phyloP scores from a whole-genome alignment of 35 echinoderm and acorn worm genomes.

The Ophioderma brevispina region DNA sequence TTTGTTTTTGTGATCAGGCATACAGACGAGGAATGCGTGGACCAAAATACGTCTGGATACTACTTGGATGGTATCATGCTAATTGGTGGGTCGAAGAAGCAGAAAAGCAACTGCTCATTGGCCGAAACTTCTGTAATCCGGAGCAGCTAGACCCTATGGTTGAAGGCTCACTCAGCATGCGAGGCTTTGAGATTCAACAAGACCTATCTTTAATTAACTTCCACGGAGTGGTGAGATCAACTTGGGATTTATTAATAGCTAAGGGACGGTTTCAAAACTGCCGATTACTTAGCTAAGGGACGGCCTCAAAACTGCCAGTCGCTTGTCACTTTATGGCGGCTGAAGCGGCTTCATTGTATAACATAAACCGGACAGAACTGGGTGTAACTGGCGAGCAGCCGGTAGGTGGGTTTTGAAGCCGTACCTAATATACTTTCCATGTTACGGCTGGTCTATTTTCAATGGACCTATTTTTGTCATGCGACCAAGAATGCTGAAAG shows the following conservation, averaged over 20 bases:
- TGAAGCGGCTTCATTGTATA: too few relatives aligned
- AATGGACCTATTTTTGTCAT: too few relatives aligned
- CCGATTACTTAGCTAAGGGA: too few relatives aligned
- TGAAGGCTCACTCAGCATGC: conserved; percentile 58
- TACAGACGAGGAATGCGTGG: conserved; percentile 47
- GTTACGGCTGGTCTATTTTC: too few relatives aligned
- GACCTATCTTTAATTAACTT: conserved; percentile 53
- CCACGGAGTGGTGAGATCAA: conserved; percentile 56
- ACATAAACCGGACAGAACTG: too few relatives aligned
- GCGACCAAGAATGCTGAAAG: too few relatives aligned
- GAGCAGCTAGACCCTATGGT: conserved; percentile 37
- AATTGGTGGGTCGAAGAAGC: conserved; percentile 53
- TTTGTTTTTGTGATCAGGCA: conserved; percentile 42
- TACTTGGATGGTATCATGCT: conserved; percentile 48
- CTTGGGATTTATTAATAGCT: background rate
- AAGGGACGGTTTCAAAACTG: too few relatives aligned
- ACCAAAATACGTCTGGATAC: conserved; percentile 72
- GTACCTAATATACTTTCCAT: too few relatives aligned
- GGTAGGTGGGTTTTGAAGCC: too few relatives aligned
- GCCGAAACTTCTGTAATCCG: conserved; percentile 35
- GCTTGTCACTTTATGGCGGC: too few relatives aligned
- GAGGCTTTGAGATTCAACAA: conserved; percentile 58
- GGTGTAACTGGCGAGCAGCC: too few relatives aligned
- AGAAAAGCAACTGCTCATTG: background rate
- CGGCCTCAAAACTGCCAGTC: too few relatives aligned